Base-by-base conservation (phyloP, 2,888 invertebrate genomes). In the Melanostoma mellinum region DNA sequence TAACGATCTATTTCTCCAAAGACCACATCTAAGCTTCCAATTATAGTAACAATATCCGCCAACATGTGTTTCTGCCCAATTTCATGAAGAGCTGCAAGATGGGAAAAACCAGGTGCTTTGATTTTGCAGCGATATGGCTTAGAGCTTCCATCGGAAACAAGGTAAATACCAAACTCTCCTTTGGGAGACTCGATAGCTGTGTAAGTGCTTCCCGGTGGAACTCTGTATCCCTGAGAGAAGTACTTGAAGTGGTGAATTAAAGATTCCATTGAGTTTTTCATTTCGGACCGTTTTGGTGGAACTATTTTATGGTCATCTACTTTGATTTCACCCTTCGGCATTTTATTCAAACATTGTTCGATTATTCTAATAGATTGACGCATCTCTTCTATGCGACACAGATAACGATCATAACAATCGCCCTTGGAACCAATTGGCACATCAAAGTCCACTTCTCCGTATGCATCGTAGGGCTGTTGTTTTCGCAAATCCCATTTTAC, bases 401-500 rank as follows among this genome's bases (percentile, higher is more conserved):
- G 91, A 91, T 99, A 99, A 84, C 97, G 95, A 91, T 99, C 99
- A 89, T 99, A 99, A 89, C 98, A 99, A 90, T 99, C 99, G 1
- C 99, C 99, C 82, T 97, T 95, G 4, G 94, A 94, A 1, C 99
- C 99, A 87, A 99, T 95, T 6, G 99, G 99, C 1, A 99, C 94
- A 89, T 99, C 99, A 90, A 99, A 99, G 9, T 99, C 98, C 0
- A 99, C 93, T 65, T 95, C 92, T 88, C 97, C 93, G 90, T 99
- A 99, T 0, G 97, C 98, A 91, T 99, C 99, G 91, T 99, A 99
- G 0, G 99, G 99, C 90, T 98, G 97, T 9, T 95, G 92, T 92
- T 99, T 99, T 67, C 99, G 94, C 55, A 99, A 92, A 91, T 99
- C 99, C 99, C 99, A 99, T 91, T 99, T 98, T 87, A 99, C 98